phyloP scores from a whole-genome alignment of 2,113 vertebrate genomes.

The Nanorana parkeri region DNA sequence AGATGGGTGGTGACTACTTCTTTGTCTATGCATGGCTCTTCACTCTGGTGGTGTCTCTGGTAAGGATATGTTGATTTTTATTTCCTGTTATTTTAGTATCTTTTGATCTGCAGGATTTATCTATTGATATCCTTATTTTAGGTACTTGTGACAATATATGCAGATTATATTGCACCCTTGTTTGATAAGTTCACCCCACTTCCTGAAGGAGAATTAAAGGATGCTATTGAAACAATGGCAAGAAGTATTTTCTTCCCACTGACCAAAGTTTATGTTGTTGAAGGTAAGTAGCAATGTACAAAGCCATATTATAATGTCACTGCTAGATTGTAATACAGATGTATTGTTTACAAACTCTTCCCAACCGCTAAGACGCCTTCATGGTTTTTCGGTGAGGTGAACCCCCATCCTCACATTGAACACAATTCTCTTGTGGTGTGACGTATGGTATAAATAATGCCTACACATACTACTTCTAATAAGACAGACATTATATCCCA shows the following conservation, averaged over 20 bases:
- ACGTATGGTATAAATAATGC: too few relatives aligned
- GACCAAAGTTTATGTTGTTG: conserved; percentile 96
- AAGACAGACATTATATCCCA: too few relatives aligned
- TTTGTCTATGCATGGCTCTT: conserved; percentile 99
- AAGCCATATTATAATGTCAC: too few relatives aligned
- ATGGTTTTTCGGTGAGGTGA: too few relatives aligned
- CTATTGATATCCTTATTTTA: conserved; percentile 62
- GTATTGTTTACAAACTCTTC: background rate
- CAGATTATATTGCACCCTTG: conserved; percentile 96
- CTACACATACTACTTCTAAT: too few relatives aligned
- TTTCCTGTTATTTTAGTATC: background rate
- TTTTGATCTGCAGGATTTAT: conserved; percentile 1
- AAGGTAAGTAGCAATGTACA: conserved; percentile 86
- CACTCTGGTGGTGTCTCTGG: conserved; percentile 92
- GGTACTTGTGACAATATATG: conserved; percentile 98
- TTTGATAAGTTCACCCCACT: conserved; percentile 97
- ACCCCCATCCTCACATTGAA: too few relatives aligned
- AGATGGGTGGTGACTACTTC: conserved; percentile 98
- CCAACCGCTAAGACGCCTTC: too few relatives aligned
- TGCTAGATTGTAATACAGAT: background rate
- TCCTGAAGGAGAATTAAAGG: conserved; percentile 92
- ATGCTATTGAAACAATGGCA: conserved; percentile 91
- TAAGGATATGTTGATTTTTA: conserved; percentile 69
- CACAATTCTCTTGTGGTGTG: too few relatives aligned
- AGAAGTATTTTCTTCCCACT: conserved; percentile 92